Evolutionary conservation across 2,888 invertebrate genomes (phyloP), one percentile per base, ranked within the genome.

Genomic region (Apocheima hispidaria): DNA sequence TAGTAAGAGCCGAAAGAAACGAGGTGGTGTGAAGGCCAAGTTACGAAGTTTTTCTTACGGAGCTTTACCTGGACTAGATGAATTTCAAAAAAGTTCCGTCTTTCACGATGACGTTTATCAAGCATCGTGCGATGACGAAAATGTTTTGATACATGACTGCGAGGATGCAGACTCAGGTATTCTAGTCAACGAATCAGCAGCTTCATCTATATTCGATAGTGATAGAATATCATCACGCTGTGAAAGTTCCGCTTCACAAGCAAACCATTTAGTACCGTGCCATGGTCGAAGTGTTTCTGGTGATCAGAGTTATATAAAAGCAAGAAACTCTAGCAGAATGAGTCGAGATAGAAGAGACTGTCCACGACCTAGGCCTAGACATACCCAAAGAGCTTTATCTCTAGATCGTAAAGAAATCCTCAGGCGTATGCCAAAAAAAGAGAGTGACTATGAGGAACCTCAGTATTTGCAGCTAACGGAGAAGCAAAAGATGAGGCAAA

Each of bases 161-260:
- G 95, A 96, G 78, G 96, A 96, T 84, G 95, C 95, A 61, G 96
- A 96, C 82, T 96, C 96, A 26, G 96, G 96, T 36, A 96, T 96
- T 72, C 90, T 96, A 78, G 95, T 96, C 73, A 96, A 95, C 76
- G 95, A 95, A 78, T 96, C 96, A 1, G 94, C 95, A 7, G 95
- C 94, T 50, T 95, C 95, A 58, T 95, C 95, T 1, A 90, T 95
- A 64, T 93, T 95, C 65, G 94, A 94, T 59, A 93, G 93, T 76
- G 93, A 93, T 70, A 87, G 93, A 77, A 88, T 92, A 82, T 90
- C 93, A 6, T 90, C 93, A 28, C 84, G 93, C 0, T 93, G 93
- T 74, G 93, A 93, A 74, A 93, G 93, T 77, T 93, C 93, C 18
- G 90, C 92, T 40, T 93, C 93, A 14, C 91, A 93, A 65, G 83